Evolutionary conservation across 2,113 vertebrate species (phyloP).

Genomic region (Hoplias malabaricus): DNA sequence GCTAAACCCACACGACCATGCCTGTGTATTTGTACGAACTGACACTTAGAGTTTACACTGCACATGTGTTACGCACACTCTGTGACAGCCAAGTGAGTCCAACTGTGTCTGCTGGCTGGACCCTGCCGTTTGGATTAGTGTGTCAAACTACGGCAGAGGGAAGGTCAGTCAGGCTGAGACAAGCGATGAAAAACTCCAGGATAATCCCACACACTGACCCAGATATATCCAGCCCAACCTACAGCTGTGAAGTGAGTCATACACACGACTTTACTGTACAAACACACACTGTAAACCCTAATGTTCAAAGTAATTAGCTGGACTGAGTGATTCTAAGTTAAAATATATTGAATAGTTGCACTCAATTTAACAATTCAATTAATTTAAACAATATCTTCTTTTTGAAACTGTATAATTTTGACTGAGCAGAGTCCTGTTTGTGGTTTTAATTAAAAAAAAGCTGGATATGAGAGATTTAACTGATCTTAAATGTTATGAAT

Average conservation of each 20-base stretch:
- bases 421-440: no score
- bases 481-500: no score
- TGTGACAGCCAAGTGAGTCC: neutral
- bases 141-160: conserved; percentile 40
- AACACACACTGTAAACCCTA: conserved; percentile 3
- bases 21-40: neutral
- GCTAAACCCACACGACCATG: neutral
- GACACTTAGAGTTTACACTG: neutral
- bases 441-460: no score
- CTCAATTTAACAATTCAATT: no score
- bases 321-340: no score
- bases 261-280: no score
- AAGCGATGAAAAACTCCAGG: conserved; percentile 55
- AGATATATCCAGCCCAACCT: conserved; percentile 54
- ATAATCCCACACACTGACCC: conserved; percentile 70
- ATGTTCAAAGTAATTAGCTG: no score
- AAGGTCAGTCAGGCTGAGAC: conserved; percentile 65
- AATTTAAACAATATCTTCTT: no score
- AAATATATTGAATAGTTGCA: no score
- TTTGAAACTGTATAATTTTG: no score
- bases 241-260: neutral
- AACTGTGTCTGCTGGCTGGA: neutral
- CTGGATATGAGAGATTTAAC: no score
- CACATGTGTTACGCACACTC: neutral
- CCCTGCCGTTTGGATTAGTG: conserved; percentile 40